Percentiles rank a stretch among this genome's conserved stretches.
Evolutionary conservation across 2,888 invertebrate genomes (phyloP).

Genomic region (Patella caerulea): DNA sequence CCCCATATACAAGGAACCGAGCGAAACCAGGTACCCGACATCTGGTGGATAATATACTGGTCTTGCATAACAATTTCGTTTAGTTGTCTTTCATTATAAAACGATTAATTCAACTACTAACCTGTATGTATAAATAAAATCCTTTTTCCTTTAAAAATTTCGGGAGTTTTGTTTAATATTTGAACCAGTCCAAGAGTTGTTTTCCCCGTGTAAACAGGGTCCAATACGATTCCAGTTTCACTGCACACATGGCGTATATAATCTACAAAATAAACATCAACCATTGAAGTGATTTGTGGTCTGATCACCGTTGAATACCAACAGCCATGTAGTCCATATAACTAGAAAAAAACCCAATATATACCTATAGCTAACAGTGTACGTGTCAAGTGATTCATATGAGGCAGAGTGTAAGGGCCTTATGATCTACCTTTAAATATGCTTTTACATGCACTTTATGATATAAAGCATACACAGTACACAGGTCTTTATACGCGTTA

Average conservation of each 20-base stretch:
- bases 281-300: background rate
- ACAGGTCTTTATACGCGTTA: too few species aligned
- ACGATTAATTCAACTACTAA: slow-evolving; percentile 25
- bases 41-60: background rate
- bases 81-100: background rate
- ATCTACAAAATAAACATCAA: slow-evolving; percentile 40
- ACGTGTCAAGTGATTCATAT: too few species aligned
- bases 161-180: slow-evolving; percentile 51
- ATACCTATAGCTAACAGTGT: too few species aligned
- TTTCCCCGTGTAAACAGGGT: slow-evolving; percentile 66
- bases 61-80: background rate
- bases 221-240: slow-evolving; percentile 59
- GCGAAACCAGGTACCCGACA: background rate
- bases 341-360: too few species aligned
- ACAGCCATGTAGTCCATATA: too few species aligned
- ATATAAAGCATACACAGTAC: too few species aligned
- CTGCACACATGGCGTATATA: slow-evolving; percentile 50
- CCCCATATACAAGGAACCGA: background rate
- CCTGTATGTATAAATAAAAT: slow-evolving; percentile 63
- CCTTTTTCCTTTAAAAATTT: slow-evolving; percentile 52
- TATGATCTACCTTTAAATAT: too few species aligned
- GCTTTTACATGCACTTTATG: too few species aligned
- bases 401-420: too few species aligned
- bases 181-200: slow-evolving; percentile 55
- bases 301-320: too few species aligned